Evolutionary conservation across 2,113 vertebrate genomes (phyloP), one percentile per base, ranked within the genome.

Genomic region (Labeo rohita): DNA sequence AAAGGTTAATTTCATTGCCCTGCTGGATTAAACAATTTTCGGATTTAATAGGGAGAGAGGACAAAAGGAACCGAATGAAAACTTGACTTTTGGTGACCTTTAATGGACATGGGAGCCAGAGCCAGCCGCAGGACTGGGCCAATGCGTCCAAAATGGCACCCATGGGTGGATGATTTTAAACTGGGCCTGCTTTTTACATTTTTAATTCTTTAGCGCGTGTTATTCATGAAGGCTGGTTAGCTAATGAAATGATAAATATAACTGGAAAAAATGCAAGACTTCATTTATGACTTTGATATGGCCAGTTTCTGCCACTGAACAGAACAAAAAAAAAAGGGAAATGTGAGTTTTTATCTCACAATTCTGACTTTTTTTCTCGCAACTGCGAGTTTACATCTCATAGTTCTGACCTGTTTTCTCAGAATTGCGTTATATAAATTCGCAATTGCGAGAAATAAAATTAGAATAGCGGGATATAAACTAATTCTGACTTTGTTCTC

Each of bases 1-100:
- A 90, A 93, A 92, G 91, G 89, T 92, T 92, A 87, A 93, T 93
- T 91, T 87, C 82, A 91, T 93, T 92, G 90, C 74, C 68, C 72
- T 39, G n/a, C 86, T 88, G 85, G 88, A 87, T 92, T 89, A 89
- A 91, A 92, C 88, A 86, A 86, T 85, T 86, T 59, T 74, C 52
- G 43, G 73, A 87, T 91, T 85, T 89, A 91, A 90, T 87, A 88
- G 88, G 89, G 74, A 86, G 83, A 83, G 85, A 79, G 74, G 70
- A 65, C 89, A 73, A 72, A 43, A 66, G 23, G 68, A 70, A 80
- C 0, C 47, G 79, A 82, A 66, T 84, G 23, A 84, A 84, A 85
- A 79, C 84, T 82, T 88, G 87, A 87, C 72, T 56, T 66, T 1
- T 75, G 63, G 79, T 84, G 66, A 70, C 61, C 88, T 84, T 79